Evolutionary conservation across 2,113 vertebrate genomes (phyloP).

Genomic region (Leiothrix lutea): DNA sequence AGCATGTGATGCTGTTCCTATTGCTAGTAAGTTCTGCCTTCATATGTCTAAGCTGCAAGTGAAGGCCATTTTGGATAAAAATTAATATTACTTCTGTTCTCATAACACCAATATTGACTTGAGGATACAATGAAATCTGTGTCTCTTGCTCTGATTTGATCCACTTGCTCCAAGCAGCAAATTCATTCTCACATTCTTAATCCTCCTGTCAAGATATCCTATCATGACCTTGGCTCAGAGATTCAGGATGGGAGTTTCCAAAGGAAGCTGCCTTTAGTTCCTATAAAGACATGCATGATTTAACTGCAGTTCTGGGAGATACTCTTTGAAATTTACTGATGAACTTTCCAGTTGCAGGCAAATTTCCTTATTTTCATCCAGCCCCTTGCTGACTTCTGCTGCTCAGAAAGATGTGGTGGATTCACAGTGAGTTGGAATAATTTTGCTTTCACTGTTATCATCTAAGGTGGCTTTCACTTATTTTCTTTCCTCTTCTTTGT

Average conservation of each 20-base stretch:
- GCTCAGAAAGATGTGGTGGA: background rate
- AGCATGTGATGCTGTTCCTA: background rate
- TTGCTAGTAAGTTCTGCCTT: background rate
- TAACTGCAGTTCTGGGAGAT: background rate
- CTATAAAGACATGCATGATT: background rate
- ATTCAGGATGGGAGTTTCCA: background rate
- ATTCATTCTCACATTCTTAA: background rate
- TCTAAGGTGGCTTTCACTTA: background rate
- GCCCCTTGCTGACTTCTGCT: background rate
- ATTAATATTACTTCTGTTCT: background rate
- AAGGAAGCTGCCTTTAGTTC: background rate
- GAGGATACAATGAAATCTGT: background rate
- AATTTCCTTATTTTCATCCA: background rate
- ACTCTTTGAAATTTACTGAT: background rate
- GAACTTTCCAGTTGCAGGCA: background rate
- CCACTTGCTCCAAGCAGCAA: background rate
- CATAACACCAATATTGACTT: background rate
- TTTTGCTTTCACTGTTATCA: background rate
- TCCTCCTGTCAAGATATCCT: background rate
- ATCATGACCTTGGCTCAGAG: background rate
- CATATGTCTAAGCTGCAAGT: background rate
- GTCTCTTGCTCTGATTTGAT: background rate
- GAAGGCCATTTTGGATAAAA: background rate
- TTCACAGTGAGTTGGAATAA: background rate
- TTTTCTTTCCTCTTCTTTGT: background rate